These are phyloP conservation scores for Periplaneta americana DNA, from an alignment of 1,140 invertebrate genomes.

Conservation along the genomic window DNA sequence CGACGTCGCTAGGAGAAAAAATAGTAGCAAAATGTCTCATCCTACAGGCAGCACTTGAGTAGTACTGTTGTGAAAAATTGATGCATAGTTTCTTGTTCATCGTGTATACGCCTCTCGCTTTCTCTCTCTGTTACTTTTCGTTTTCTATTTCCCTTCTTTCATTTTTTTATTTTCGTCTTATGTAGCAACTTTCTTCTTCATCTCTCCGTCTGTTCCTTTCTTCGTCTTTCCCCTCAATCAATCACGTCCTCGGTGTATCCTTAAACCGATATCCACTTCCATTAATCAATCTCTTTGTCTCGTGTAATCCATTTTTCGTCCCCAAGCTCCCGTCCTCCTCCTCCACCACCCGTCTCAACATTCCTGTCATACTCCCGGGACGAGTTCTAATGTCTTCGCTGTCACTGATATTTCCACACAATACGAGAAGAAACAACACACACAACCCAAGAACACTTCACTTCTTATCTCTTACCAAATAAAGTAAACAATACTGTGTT, in stretches of 20 bases:
- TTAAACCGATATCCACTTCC: constrained; percentile 9
- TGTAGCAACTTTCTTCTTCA: constrained; percentile 1
- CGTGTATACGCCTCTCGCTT: background rate
- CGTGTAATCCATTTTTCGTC: constrained; percentile 7
- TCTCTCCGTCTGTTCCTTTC: background rate
- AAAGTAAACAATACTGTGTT: too few species aligned
- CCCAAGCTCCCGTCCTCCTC: background rate
- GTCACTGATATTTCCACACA: too few species aligned
- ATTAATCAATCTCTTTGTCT: constrained; percentile 17
- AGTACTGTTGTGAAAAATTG: background rate
- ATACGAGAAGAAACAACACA: too few species aligned
- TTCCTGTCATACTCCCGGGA: background rate
- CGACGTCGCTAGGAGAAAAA: background rate
- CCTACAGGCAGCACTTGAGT: background rate
- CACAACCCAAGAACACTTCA: too few species aligned
- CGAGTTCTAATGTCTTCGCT: background rate
- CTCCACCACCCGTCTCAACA: background rate
- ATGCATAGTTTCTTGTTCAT: background rate
- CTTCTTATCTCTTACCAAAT: too few species aligned
- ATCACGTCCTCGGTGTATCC: constrained; percentile 3
- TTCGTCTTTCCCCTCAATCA: constrained; percentile 1
- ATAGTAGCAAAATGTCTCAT: background rate
- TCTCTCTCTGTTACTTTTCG: background rate
- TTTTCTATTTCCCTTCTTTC: background rate
- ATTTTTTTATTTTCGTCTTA: background rate